Percentiles rank a stretch among this genome's conserved stretches.
phyloP scores from a whole-genome alignment of 2,797 vertebrate genomes.

The Oreochromis mossambicus region DNA sequence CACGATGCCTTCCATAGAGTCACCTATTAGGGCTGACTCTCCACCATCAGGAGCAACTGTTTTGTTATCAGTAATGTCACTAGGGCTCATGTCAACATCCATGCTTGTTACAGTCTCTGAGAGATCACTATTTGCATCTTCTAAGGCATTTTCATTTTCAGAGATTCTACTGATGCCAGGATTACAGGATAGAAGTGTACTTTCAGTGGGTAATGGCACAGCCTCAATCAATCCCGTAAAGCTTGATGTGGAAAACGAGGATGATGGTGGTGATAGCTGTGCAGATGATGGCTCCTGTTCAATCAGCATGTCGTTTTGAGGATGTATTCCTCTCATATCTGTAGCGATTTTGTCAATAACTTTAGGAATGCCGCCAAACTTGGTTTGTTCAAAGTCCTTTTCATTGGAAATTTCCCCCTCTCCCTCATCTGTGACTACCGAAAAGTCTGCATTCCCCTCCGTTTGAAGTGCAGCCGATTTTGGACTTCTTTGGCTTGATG shows the following conservation, averaged over 20 bases:
- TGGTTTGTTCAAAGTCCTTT: background rate
- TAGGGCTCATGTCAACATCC: slow-evolving; percentile 1
- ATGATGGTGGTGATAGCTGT: background rate
- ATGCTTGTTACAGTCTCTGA: background rate
- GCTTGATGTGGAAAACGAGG: background rate
- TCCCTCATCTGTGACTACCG: background rate
- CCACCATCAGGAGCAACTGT: background rate
- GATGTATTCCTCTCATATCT: background rate
- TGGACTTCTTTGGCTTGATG: background rate
- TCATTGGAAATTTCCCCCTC: background rate
- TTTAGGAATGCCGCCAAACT: background rate
- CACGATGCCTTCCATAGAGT: background rate
- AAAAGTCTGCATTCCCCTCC: background rate
- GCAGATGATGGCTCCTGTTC: background rate
- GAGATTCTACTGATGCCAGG: background rate
- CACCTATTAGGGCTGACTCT: background rate
- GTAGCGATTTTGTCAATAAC: background rate
- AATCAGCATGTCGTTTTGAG: background rate
- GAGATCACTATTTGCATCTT: background rate
- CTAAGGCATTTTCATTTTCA: background rate
- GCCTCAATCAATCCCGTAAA: background rate
- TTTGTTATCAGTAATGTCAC: background rate
- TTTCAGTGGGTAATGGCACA: background rate
- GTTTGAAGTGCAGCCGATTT: background rate
- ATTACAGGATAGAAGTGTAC: background rate